Conservation (phyloP, 2,888 invertebrate species). For the Eupithecia centaureata region DNA sequence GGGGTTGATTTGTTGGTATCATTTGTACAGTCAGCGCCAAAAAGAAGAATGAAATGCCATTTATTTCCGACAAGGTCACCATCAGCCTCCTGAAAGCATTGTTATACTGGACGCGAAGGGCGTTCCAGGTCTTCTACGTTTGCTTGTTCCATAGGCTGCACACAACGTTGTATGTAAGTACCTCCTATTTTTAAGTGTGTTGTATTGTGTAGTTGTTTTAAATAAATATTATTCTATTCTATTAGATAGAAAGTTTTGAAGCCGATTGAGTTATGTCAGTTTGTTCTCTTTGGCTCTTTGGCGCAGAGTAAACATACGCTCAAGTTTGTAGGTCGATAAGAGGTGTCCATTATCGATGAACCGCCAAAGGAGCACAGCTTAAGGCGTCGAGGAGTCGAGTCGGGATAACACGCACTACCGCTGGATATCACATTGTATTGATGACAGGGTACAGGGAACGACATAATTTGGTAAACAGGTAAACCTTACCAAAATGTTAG, state of each 20-base stretch:
- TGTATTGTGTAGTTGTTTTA: too few species aligned
- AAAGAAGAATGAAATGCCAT: too few species aligned
- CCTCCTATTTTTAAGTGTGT: too few species aligned
- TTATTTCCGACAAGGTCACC: too few species aligned
- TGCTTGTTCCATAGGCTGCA: too few species aligned
- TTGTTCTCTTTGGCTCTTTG: too few species aligned
- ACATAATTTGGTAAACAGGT: neutral
- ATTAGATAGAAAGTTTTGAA: neutral
- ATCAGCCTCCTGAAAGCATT: too few species aligned
- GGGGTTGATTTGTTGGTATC: neutral
- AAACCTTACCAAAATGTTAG: neutral
- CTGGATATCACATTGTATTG: conserved; percentile 5
- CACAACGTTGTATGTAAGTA: too few species aligned
- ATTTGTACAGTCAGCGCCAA: neutral
- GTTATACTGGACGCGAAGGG: too few species aligned
- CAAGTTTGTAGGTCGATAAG: neutral
- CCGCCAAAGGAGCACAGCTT: neutral
- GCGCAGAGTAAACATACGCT: neutral
- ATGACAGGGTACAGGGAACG: neutral
- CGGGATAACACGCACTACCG: neutral
- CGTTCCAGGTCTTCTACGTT: too few species aligned
- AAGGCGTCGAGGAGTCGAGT: neutral
- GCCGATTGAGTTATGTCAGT: neutral
- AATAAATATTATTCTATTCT: too few species aligned
- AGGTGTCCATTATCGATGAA: neutral